phyloP scores from a whole-genome alignment of 2,797 vertebrate species.

The Lophius americanus region DNA sequence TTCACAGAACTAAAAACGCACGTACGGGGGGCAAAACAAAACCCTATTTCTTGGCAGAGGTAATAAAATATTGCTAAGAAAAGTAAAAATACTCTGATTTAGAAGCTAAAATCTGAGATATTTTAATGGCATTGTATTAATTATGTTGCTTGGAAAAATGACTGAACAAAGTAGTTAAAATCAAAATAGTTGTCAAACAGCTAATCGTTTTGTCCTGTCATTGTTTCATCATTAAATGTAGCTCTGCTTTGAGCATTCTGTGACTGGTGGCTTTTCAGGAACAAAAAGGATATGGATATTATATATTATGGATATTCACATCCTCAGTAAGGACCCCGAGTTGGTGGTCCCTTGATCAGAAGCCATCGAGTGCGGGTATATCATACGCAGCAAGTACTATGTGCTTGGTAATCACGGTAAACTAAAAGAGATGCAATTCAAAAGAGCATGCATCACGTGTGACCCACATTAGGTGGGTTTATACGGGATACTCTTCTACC shows the following conservation, averaged over 20 bases:
- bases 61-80: too few species aligned
- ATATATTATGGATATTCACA: too few species aligned
- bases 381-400: conserved; percentile 46
- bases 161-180: too few species aligned
- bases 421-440: conserved; percentile 31
- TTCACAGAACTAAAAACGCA: too few species aligned
- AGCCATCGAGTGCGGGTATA: conserved; percentile 35
- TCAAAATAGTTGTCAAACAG: neutral
- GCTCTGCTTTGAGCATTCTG: neutral
- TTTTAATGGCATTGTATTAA: too few species aligned
- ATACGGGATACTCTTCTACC: too few species aligned
- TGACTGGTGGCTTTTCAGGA: neutral
- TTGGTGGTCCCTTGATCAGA: conserved; percentile 19
- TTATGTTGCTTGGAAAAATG: too few species aligned
- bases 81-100: too few species aligned
- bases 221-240: neutral
- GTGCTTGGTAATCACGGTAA: conserved; percentile 20
- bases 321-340: too few species aligned
- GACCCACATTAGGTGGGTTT: conserved; percentile 15
- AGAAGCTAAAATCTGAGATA: too few species aligned
- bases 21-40: too few species aligned
- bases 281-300: neutral
- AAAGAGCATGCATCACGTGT: conserved; percentile 35
- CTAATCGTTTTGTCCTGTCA: neutral
- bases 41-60: too few species aligned